Conservation (phyloP, 2,113 vertebrate genomes). For the Cygnus buccinator region DNA sequence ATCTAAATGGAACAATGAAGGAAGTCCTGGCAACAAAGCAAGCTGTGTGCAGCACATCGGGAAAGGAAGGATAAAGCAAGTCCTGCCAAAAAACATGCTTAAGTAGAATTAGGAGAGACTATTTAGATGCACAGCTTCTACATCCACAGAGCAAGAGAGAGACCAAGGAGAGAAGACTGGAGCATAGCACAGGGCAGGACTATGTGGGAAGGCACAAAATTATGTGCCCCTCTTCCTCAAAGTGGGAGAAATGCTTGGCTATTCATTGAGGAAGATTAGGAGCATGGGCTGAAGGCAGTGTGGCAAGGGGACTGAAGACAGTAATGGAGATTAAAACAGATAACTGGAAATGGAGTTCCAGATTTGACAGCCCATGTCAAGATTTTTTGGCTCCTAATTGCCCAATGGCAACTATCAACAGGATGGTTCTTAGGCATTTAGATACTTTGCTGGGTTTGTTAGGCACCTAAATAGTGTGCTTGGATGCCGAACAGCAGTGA, state of each 20-base stretch:
- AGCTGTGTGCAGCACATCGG: background rate
- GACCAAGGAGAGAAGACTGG: background rate
- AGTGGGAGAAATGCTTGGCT: fast-evolving
- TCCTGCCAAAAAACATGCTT: background rate
- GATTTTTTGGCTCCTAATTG: background rate
- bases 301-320: background rate
- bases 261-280: background rate
- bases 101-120: background rate
- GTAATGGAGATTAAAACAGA: background rate
- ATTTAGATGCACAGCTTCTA: background rate
- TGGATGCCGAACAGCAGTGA: background rate
- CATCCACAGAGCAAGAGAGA: background rate
- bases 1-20: background rate
- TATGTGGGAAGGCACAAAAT: background rate
- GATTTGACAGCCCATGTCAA: fast-evolving
- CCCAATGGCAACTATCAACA: background rate
- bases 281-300: background rate
- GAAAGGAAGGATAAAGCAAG: background rate
- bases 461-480: background rate
- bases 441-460: background rate
- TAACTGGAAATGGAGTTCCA: background rate
- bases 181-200: background rate
- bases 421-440: background rate
- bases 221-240: background rate
- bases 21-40: background rate